Evolutionary conservation across 1,140 invertebrate genomes (phyloP).

Genomic region (Gryllus bimaculatus): DNA sequence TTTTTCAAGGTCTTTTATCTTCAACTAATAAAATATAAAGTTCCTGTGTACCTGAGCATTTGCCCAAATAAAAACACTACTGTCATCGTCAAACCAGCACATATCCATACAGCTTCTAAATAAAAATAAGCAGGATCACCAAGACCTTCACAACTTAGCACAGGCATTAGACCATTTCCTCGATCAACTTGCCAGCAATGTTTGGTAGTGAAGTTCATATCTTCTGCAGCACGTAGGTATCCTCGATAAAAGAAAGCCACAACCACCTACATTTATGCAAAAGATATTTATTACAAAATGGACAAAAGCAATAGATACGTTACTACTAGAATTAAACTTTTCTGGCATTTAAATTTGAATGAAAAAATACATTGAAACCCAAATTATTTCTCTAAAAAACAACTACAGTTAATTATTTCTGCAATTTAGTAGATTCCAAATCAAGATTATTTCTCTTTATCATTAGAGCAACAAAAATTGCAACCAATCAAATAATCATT

Average conservation of each 20-base stretch:
- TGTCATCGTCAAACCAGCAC: constrained; percentile 50
- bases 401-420: neutral
- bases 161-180: constrained; percentile 47
- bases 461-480: too few species aligned
- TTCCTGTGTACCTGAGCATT: constrained; percentile 37
- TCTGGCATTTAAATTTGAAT: neutral
- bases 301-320: neutral
- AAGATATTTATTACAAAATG: too few species aligned
- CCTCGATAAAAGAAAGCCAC: constrained; percentile 14
- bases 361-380: neutral
- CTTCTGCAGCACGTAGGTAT: constrained; percentile 14
- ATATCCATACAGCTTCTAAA: constrained; percentile 54
- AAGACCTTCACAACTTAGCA: constrained; percentile 69
- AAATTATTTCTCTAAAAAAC: neutral
- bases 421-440: too few species aligned
- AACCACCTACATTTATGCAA: neutral
- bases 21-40: neutral
- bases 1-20: neutral
- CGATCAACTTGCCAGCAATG: constrained; percentile 53
- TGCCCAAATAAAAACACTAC: constrained; percentile 53
- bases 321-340: neutral
- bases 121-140: constrained; percentile 69
- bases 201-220: constrained; percentile 33
- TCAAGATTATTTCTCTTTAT: too few species aligned
- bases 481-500: too few species aligned